These are phyloP conservation scores for Hypotaenidia philippensis DNA, from an alignment of 2,797 vertebrate genomes.

Conservation along the genomic window DNA sequence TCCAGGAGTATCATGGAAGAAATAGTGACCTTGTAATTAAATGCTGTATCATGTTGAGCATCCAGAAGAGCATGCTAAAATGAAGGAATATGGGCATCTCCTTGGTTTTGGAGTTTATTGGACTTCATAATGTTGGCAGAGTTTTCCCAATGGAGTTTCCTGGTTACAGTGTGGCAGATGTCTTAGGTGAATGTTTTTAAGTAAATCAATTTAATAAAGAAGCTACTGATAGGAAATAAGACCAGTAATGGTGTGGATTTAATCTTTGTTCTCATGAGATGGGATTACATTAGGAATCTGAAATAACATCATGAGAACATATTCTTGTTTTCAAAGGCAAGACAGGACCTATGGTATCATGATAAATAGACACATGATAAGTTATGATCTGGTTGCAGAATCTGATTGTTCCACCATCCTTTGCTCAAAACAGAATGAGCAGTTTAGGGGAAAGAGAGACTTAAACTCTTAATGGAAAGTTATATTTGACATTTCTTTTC, in stretches of 20 bases:
- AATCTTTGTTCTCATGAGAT: conserved; percentile 38
- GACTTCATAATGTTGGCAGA: background rate
- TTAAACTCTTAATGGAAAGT: background rate
- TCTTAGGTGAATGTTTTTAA: background rate
- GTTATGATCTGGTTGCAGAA: background rate
- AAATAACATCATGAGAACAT: background rate
- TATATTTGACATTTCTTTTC: background rate
- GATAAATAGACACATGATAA: conserved; percentile 1
- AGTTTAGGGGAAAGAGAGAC: background rate
- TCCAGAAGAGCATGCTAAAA: background rate
- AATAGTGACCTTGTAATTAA: background rate
- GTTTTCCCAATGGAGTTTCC: background rate
- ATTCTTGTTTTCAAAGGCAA: conserved; percentile 9
- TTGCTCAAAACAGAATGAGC: background rate
- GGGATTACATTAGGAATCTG: background rate
- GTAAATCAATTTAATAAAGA: conserved; percentile 19
- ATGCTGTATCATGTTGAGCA: background rate
- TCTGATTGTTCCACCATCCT: background rate
- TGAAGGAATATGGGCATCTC: background rate
- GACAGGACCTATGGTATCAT: background rate
- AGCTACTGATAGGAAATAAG: background rate
- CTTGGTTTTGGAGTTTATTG: background rate
- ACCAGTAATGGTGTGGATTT: background rate
- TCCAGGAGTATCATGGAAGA: background rate
- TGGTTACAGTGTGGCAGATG: background rate